These are phyloP conservation scores for Meloidogyne exigua DNA, from an alignment of 1,140 invertebrate genomes.

Conservation along the genomic window DNA sequence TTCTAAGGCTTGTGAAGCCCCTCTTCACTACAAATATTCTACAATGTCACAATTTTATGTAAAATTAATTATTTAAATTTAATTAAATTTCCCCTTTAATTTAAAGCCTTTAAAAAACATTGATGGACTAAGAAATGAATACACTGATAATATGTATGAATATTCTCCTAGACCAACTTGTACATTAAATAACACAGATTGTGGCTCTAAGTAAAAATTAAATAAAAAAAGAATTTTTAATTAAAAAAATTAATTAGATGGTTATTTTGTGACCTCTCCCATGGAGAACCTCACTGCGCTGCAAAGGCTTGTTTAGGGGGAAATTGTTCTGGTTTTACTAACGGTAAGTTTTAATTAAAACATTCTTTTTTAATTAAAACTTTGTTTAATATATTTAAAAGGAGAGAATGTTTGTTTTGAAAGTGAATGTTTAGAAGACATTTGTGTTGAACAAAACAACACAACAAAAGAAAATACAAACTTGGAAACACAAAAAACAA, in stretches of 20 bases:
- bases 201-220: constrained; percentile 68
- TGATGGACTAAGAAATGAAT: constrained; percentile 58
- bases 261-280: constrained; percentile 57
- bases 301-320: constrained; percentile 56
- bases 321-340: constrained; percentile 22
- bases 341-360: background rate
- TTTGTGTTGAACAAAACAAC: constrained; percentile 36
- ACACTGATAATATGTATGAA: constrained; percentile 60
- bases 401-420: constrained; percentile 54
- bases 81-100: background rate
- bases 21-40: constrained; percentile 56
- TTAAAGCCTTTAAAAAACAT: constrained; percentile 14
- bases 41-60: constrained; percentile 58
- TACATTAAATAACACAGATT: constrained; percentile 80
- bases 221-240: background rate
- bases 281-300: constrained; percentile 51
- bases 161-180: constrained; percentile 60
- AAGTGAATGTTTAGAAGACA: constrained; percentile 51
- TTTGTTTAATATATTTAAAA: constrained; percentile 31
- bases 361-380: background rate
- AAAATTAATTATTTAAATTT: constrained; percentile 34
- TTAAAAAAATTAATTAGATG: constrained; percentile 34
- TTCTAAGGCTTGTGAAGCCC: constrained; percentile 49
- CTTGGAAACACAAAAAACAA: background rate
- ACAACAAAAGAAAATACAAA: too few relatives aligned